phyloP scores from a whole-genome alignment of 2,797 vertebrate genomes.

The Enteromius paludinosus region DNA sequence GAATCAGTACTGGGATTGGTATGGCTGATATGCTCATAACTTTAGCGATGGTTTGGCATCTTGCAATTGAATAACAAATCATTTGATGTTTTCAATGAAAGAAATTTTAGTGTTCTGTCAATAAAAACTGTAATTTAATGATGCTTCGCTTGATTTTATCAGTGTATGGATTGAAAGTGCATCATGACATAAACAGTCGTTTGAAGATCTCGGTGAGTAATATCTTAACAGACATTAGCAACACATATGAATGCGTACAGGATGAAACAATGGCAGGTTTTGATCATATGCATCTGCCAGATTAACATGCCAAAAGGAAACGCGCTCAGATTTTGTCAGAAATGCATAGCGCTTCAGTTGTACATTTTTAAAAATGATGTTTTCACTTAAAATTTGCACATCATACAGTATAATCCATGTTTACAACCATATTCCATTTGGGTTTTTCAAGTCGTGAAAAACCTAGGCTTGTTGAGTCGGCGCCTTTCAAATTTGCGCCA shows the following conservation, averaged over 20 bases:
- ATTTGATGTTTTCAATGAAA: neutral
- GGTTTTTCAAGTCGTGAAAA: neutral
- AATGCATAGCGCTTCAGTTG: no score
- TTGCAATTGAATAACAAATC: neutral
- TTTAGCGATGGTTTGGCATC: neutral
- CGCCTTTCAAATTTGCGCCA: constrained; percentile 66
- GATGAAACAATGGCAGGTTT: neutral
- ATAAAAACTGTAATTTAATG: constrained; percentile 15
- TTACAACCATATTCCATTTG: neutral
- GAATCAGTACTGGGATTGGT: neutral
- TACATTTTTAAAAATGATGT: no score
- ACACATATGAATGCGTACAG: neutral
- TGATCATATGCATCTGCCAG: neutral
- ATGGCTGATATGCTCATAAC: neutral
- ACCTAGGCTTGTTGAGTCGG: constrained; percentile 19
- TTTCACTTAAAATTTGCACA: no score
- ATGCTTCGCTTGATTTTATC: neutral
- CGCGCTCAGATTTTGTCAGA: no score
- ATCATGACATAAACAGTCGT: constrained; percentile 11
- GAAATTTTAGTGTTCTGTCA: neutral
- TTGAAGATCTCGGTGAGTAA: constrained; percentile 14
- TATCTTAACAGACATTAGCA: neutral
- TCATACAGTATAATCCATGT: neutral
- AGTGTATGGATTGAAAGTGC: constrained; percentile 6
- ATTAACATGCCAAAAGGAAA: neutral